Conservation (phyloP, 2,113 vertebrate species). For the Amazona guildingii region DNA sequence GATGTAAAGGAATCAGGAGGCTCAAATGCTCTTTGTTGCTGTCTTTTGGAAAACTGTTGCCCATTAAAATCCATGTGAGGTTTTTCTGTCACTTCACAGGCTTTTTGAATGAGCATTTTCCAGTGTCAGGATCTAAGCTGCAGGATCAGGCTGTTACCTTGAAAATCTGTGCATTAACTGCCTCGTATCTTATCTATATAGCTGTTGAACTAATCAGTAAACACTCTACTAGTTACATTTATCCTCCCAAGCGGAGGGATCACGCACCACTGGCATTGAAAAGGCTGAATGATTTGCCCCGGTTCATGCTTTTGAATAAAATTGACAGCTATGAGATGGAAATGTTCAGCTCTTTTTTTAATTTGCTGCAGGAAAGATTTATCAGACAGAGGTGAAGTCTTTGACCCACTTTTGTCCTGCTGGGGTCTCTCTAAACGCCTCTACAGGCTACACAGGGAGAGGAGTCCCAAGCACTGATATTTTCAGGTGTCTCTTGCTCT, state of each 20-base stretch:
- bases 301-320: constrained; percentile 40
- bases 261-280: constrained; percentile 12
- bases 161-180: neutral
- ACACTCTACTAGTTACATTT: neutral
- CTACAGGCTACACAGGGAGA: neutral
- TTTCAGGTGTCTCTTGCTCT: neutral
- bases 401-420: neutral
- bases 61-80: neutral
- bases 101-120: neutral
- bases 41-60: neutral
- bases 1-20: neutral
- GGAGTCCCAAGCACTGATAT: neutral
- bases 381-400: constrained; percentile 33
- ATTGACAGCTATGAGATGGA: constrained; percentile 41
- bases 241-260: constrained; percentile 1
- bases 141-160: neutral
- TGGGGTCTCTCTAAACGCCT: neutral
- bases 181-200: neutral
- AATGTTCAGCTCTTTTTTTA: neutral
- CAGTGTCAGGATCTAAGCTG: neutral
- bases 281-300: constrained; percentile 25
- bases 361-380: constrained; percentile 37
- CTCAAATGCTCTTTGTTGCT: neutral
- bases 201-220: constrained; percentile 2
- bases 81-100: neutral